These are phyloP conservation scores for Leptinotarsa rubiginosa DNA, from an alignment of 2,888 invertebrate species.

Conservation along the genomic window DNA sequence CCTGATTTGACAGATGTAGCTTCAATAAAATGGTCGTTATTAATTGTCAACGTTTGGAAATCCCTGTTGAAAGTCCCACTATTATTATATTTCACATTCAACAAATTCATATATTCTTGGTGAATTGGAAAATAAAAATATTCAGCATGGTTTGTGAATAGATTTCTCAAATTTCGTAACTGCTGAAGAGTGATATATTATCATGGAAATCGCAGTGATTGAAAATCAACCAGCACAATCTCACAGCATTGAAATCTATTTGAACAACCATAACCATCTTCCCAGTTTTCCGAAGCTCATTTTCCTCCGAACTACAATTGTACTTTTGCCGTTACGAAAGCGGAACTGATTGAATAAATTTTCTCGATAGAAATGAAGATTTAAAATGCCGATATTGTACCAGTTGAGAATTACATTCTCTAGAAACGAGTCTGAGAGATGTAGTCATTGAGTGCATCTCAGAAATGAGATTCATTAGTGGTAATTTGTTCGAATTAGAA, in stretches of 20 bases:
- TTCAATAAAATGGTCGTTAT: too few species aligned
- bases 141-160: too few species aligned
- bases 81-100: too few species aligned
- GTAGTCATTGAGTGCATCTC: constrained; percentile 16
- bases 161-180: too few species aligned
- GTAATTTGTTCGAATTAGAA: not conserved
- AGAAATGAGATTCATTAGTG: constrained; percentile 3
- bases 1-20: too few species aligned
- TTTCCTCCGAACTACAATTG: not conserved
- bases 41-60: too few species aligned
- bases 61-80: too few species aligned
- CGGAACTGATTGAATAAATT: constrained; percentile 5
- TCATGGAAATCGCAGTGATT: not conserved
- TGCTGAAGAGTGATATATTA: not conserved
- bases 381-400: constrained; percentile 13
- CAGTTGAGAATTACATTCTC: constrained; percentile 8
- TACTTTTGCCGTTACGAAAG: not conserved
- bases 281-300: not conserved
- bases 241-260: not conserved
- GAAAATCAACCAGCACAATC: not conserved
- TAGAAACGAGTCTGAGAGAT: not conserved
- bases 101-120: too few species aligned
- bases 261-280: not conserved
- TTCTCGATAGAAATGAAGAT: not conserved
- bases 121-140: too few species aligned